These are phyloP conservation scores for Crossocerus cetratus DNA, from an alignment of 2,888 invertebrate species.

Conservation along the genomic window DNA sequence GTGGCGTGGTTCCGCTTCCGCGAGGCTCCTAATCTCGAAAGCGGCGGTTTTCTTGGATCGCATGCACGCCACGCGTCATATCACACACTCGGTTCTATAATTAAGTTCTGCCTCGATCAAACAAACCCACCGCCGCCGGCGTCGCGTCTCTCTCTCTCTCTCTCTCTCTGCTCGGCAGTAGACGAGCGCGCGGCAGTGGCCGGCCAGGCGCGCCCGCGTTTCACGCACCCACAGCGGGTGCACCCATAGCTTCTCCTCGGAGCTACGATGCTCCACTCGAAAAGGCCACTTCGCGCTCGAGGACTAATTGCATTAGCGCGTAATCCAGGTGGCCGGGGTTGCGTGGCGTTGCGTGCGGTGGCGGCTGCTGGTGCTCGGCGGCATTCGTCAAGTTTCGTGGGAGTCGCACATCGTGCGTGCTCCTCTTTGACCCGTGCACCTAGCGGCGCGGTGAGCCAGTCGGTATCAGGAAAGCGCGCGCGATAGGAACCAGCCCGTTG, in stretches of 20 bases:
- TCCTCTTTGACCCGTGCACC: slow-evolving; percentile 43
- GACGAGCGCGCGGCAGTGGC: too few species aligned
- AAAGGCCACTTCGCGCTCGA: neutral
- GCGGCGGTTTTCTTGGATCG: slow-evolving; percentile 23
- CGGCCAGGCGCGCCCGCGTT: too few species aligned
- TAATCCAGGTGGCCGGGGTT: slow-evolving; percentile 43
- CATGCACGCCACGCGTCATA: slow-evolving; percentile 31
- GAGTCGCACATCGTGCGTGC: slow-evolving; percentile 41
- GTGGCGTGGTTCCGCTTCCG: slow-evolving; percentile 40
- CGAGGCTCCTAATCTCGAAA: slow-evolving; percentile 25
- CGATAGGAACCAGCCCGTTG: slow-evolving; percentile 44
- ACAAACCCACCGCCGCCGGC: slow-evolving; percentile 16
- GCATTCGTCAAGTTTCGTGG: slow-evolving; percentile 48
- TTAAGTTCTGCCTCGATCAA: slow-evolving; percentile 37
- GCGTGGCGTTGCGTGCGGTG: neutral
- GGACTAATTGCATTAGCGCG: slow-evolving; percentile 10
- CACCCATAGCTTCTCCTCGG: neutral
- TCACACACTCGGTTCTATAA: slow-evolving; percentile 40
- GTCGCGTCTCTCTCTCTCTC: neutral
- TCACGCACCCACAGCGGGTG: too few species aligned
- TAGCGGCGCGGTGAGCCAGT: slow-evolving; percentile 13
- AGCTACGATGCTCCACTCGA: neutral
- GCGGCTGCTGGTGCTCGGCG: slow-evolving; percentile 30
- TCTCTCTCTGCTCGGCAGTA: too few species aligned
- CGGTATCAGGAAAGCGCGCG: slow-evolving; percentile 35